Base-by-base conservation (phyloP, 2,113 vertebrate genomes). In the Eidolon helvum region DNA sequence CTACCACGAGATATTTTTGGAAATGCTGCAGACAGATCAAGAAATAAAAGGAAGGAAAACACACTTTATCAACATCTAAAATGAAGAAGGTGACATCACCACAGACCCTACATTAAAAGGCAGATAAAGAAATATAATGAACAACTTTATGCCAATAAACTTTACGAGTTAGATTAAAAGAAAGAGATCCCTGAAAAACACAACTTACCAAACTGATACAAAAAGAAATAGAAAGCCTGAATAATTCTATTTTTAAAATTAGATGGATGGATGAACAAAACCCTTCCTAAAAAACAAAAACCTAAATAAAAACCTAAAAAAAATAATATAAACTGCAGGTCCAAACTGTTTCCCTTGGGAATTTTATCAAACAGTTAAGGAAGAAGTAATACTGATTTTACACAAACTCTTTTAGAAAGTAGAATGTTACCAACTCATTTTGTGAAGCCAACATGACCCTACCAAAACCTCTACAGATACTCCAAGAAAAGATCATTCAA, bases 381-480 rank as follows among this genome's bases (percentile, higher is more conserved):
- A 87, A 87, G 45, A 93, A 86, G 86, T 66, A 93, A 63, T 71
- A 95, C 77, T 79, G 84, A 91, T 59, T 59, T 71, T 88, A 65
- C 33, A 83, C 35, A 87, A 72, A 90, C n/a, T 95, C 38, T 38
- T 87, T 93, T 87, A 83, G 26, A 71, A 93, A 88, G 77, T 66
- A 78, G 83, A 83, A 91, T 53, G 10, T 74, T 80, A 55, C 75
- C 91, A 55, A 48, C 50, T 96, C 82, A 87, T 24, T 83, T 91
- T 68, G 45, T 75, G 35, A 95, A 78, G 55, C 69, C 43, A 77
- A 33, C 38, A 65, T 14, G 93, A 55, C 72, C 57, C 40, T 93
- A 86, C 68, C 65, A 82, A 93, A 80, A 82, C 90, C 14, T 74
- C 86, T 24, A 82, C 80, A 68, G 84, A 87, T 18, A n/a, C 71